Conservation (phyloP, 2,113 vertebrate species). For the Poeciliopsis retropinna region DNA sequence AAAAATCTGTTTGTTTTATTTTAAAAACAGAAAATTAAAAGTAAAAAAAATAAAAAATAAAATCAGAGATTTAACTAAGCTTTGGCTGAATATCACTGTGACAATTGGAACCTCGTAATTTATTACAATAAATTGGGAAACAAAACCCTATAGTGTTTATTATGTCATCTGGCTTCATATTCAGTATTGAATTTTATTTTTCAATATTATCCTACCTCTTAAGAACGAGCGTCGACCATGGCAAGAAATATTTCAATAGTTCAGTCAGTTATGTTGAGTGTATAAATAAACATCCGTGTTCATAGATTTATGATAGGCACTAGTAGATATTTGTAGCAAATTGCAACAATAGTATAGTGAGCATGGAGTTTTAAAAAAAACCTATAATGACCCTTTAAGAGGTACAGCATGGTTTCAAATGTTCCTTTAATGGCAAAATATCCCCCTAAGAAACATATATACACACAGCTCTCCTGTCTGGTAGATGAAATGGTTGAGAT, state of each 20-base stretch:
- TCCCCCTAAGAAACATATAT: slow-evolving; percentile 18
- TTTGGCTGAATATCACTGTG: not conserved
- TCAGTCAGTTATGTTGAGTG: not conserved
- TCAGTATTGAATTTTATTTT: not conserved
- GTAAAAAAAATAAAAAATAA: too few relatives aligned
- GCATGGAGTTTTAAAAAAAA: slow-evolving; percentile 17
- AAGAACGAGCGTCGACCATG: not conserved
- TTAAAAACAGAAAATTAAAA: not conserved
- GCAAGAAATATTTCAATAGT: not conserved
- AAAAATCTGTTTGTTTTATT: slow-evolving; percentile 4
- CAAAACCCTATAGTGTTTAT: not conserved
- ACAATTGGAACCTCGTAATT: too few relatives aligned
- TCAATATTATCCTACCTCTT: not conserved
- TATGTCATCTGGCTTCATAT: not conserved
- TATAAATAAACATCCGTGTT: not conserved
- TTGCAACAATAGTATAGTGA: slow-evolving; percentile 9
- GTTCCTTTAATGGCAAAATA: slow-evolving; percentile 36
- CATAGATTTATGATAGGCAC: not conserved
- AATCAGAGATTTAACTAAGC: not conserved
- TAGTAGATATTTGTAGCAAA: not conserved
- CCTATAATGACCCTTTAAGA: slow-evolving; percentile 21
- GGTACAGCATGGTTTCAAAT: slow-evolving; percentile 34
- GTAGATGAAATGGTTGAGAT: slow-evolving; percentile 66
- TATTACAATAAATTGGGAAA: not conserved
- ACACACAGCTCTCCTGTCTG: slow-evolving; percentile 46